Percentiles rank a stretch among this genome's conserved stretches.
Evolutionary conservation across 2,113 vertebrate species (phyloP).

Genomic region (Neolamprologus brichardi): DNA sequence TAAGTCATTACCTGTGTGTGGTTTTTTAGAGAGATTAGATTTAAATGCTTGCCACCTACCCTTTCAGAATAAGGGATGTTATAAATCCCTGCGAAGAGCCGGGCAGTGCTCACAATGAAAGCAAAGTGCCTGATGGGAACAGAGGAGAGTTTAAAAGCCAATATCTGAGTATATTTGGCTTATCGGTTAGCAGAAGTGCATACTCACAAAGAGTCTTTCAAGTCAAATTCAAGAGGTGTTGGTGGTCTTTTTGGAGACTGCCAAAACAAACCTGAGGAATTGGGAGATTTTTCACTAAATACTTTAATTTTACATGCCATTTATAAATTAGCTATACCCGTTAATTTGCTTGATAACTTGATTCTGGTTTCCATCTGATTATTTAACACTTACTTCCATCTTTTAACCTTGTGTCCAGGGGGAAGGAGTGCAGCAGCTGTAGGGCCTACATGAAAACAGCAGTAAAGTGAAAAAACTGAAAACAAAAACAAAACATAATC

Average conservation of each 20-base stretch:
- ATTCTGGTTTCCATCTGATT: neutral
- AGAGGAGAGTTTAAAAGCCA: neutral
- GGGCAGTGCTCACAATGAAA: conserved; percentile 87
- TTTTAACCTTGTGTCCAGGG: conserved; percentile 91
- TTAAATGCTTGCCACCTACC: conserved; percentile 54
- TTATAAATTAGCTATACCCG: neutral
- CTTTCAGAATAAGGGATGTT: conserved; percentile 84
- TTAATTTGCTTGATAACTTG: neutral
- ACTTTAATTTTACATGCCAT: neutral
- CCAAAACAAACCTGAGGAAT: conserved; percentile 90
- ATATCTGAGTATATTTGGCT: neutral
- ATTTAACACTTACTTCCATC: conserved; percentile 87
- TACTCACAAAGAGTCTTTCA: conserved; percentile 90
- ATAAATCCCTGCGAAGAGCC: conserved; percentile 84
- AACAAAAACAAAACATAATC: neutral
- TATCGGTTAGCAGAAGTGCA: neutral
- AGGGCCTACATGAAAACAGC: conserved; percentile 75
- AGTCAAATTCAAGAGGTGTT: conserved; percentile 87
- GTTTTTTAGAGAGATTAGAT: neutral
- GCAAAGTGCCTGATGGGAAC: conserved; percentile 79
- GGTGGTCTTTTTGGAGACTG: conserved; percentile 97
- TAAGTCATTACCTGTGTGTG: neutral
- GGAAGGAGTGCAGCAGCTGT: conserved; percentile 94
- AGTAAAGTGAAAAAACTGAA: neutral
- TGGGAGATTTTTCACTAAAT: neutral